These are phyloP conservation scores for Melospiza melodia DNA, from an alignment of 2,113 vertebrate genomes.

Conservation along the genomic window DNA sequence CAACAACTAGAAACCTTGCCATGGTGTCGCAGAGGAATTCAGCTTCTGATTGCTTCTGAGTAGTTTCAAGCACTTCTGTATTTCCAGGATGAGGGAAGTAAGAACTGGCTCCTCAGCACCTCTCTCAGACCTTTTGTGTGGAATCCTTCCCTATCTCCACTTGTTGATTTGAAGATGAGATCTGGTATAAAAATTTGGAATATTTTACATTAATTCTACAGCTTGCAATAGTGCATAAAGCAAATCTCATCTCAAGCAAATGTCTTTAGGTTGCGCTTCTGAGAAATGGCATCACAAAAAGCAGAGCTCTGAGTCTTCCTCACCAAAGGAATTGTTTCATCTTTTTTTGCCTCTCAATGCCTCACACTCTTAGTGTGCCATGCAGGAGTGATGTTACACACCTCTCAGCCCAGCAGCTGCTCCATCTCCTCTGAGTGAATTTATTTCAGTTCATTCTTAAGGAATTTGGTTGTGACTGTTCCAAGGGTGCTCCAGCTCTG, in stretches of 20 bases:
- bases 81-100: not conserved
- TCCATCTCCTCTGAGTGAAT: not conserved
- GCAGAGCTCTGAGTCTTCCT: not conserved
- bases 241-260: not conserved
- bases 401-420: not conserved
- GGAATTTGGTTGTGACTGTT: not conserved
- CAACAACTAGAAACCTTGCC: not conserved
- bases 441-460: not conserved
- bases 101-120: not conserved
- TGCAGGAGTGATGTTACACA: not conserved
- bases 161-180: not conserved
- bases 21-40: not conserved
- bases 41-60: not conserved
- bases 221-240: not conserved
- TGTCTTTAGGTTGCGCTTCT: rapidly evolving
- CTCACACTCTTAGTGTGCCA: not conserved
- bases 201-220: not conserved
- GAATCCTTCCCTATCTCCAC: not conserved
- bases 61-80: not conserved
- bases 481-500: not conserved
- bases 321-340: not conserved
- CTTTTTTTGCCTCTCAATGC: not conserved
- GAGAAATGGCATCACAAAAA: not conserved
- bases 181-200: not conserved
- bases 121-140: not conserved